A percentile compares a stretch with the other conserved stretches of the same genome.
These are phyloP conservation scores for Astreopora myriophthalma DNA, from an alignment of 64 coral and sea anemone genomes.

Conservation along the genomic window DNA sequence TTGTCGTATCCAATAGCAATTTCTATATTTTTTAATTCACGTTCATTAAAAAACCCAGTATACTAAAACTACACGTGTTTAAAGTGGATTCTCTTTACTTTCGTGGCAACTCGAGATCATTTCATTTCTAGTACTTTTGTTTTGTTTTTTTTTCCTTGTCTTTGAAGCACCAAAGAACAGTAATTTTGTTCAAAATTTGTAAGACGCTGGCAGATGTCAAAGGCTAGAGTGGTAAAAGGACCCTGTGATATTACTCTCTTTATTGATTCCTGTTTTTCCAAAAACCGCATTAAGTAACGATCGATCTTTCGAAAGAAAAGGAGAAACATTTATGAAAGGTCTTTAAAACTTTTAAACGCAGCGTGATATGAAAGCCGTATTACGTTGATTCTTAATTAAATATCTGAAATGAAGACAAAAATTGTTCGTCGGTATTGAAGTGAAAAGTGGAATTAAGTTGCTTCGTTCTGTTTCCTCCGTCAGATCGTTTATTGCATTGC, in stretches of 20 bases:
- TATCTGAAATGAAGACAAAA: no score
- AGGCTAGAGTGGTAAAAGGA: not conserved
- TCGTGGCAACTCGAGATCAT: slow-evolving; percentile 9
- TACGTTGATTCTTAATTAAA: not conserved
- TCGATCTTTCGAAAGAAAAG: no score
- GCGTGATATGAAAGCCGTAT: not conserved
- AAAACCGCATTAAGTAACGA: not conserved
- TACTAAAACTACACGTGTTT: slow-evolving; percentile 8
- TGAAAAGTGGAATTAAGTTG: no score
- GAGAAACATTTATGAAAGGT: not conserved
- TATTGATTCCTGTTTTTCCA: not conserved
- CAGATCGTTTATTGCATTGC: no score
- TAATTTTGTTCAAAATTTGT: slow-evolving; percentile 36
- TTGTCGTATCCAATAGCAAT: not conserved
- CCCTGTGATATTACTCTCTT: not conserved
- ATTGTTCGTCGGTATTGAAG: no score
- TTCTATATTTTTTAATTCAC: not conserved
- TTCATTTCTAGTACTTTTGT: slow-evolving; percentile 10
- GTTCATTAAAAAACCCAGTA: not conserved
- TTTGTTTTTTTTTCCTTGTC: not conserved
- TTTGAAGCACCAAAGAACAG: slow-evolving; percentile 11
- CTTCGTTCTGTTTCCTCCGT: no score
- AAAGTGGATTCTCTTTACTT: not conserved
- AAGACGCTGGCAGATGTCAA: slow-evolving; percentile 4
- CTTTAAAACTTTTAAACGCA: not conserved